Evolutionary conservation across 2,113 vertebrate genomes (phyloP).

Genomic region (Rhinolophus sinicus): DNA sequence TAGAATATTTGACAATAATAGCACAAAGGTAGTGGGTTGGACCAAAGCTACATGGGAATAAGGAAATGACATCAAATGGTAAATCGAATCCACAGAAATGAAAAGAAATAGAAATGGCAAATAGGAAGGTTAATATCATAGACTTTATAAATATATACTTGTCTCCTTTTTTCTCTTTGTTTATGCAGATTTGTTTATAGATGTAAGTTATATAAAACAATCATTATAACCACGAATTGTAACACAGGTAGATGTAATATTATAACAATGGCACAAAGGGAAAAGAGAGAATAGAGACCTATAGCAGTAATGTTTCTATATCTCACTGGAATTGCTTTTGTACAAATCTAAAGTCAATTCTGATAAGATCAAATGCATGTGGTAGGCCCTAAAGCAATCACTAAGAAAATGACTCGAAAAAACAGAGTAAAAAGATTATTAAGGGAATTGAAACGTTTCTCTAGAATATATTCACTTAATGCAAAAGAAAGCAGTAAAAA

Average conservation of each 20-base stretch:
- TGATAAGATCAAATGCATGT: neutral
- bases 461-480: neutral
- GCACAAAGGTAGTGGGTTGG: neutral
- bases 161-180: neutral
- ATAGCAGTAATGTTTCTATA: neutral
- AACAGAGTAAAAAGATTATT: neutral
- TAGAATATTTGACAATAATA: neutral
- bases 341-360: neutral
- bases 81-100: neutral
- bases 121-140: neutral
- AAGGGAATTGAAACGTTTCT: neutral
- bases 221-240: neutral
- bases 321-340: neutral
- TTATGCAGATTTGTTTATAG: neutral
- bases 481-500: neutral
- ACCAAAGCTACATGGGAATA: neutral
- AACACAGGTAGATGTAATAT: neutral
- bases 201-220: neutral
- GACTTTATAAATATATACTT: neutral
- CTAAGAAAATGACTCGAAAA: neutral
- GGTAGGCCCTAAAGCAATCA: neutral
- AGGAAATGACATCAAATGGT: neutral
- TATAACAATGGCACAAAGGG: neutral
- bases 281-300: neutral
- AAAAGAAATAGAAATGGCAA: neutral